Base-by-base conservation (phyloP, 2,888 invertebrate genomes). In the Camponotus fellah region DNA sequence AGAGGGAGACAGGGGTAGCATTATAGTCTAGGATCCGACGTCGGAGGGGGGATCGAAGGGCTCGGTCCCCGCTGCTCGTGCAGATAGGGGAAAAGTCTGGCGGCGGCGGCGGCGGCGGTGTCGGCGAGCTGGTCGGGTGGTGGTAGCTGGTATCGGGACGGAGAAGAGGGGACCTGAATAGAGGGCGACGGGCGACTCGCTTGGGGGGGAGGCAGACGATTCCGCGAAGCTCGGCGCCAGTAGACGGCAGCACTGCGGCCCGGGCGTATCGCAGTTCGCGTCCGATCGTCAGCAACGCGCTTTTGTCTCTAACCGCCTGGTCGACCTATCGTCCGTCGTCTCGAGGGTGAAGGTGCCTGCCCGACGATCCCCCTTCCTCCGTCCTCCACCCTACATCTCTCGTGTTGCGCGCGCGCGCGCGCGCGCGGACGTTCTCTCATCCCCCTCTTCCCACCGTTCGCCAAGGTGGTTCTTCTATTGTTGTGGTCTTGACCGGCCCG, bases 161-260 rank as follows among this genome's bases (percentile, higher is more conserved):
- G 79, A 60, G 85, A 72, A 66, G 83, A 85, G 86, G 86, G 94
- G 94, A 71, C 46, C 79, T 60, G 53, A n/a, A 53, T 37, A 34
- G 40, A 37, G 60, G 71, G 60, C 46, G 79, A 34, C 71, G 60
- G 92, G 80, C 68, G 94, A n/a, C 53, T 53, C 95, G 95, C 95
- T 95, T 53, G 95, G 86, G 87, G 86, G 87, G 88, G 84, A 17
- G 40, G 26, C 58, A 40, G 86, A 88, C 85, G 88, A 88, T 89
- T 88, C 91, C 87, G 87, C 90, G 91, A 91, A 89, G 90, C 90
- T 86, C 85, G 60, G 53, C 75, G 86, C 94, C 94, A 94, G 94
- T 94, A 95, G 94, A 93, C 94, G 94, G 94, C 94, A 94, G 94
- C 94, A 94, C 94, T 94, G 94, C 94, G 94, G 92, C 92, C 92